Base-by-base conservation (phyloP, 2,888 invertebrate genomes). In the Poecilobothrus nobilitatus region DNA sequence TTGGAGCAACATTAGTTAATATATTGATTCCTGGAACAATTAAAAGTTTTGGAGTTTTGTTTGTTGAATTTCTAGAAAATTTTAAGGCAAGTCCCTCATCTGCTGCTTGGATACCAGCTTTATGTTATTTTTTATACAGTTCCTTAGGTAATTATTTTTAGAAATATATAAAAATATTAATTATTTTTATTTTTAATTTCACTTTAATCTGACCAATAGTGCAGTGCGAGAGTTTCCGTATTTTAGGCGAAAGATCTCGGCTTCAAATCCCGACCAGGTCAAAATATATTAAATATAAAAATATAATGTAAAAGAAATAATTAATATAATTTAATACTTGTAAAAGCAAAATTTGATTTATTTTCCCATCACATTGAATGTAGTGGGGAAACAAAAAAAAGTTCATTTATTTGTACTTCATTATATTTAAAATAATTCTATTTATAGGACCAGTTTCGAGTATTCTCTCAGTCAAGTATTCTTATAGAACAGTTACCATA, bases 51-150 rank as follows among this genome's bases (percentile, higher is more conserved):
- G 94, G 94, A 18, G 92, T 94, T 0, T 83, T 94, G 0, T 88
- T 92, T 76, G 88, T 92, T 62, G 93, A 92, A 77, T 92, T 94
- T 80, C 83, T 91, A 70, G 90, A 91, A 74, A 90, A 89, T 22
- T 94, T 93, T 78, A 79, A 91, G 6, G 86, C 91, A 0, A 86
- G 89, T 2, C 86, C 89, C 0, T 85, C 91, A 0, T 86, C 88
- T 10, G 91, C 92, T 0, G 88, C 91, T 0, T 92, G 92, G 84
- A 91, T 94, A 74, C 92, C 92, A n/a, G 91, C 93, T 0, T 80
- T 94, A 9, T 93, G 93, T 77, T 94, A 94, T 79, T 94, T 93
- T 80, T 84, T 94, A 5, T 94, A 93, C 84, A 93, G 92, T 80
- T 93, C 93, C 73, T 84, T 93, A 78, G 93, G 93, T 92, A 80